Conservation (phyloP, 92 coral and sea anemone genomes). For the Phenganax stokvisi region DNA sequence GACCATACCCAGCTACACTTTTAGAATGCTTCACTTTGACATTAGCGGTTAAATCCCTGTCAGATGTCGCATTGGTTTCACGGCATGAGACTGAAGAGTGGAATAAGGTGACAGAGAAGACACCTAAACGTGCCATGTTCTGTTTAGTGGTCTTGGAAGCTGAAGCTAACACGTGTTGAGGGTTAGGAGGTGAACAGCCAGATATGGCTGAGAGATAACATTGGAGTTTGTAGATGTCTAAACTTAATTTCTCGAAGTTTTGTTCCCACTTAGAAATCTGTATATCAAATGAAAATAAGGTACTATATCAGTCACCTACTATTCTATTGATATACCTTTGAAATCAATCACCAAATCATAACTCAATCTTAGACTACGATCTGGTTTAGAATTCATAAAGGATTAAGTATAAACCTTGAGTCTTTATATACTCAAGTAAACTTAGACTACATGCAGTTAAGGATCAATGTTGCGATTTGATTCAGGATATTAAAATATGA, state of each 20-base stretch:
- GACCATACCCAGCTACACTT: slow-evolving; percentile 75
- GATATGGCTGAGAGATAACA: slow-evolving; percentile 85
- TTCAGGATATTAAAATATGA: neutral
- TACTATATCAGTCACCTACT: too few relatives aligned
- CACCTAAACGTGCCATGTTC: slow-evolving; percentile 70
- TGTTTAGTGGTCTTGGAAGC: slow-evolving; percentile 87
- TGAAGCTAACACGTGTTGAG: slow-evolving; percentile 80
- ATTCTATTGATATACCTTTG: too few relatives aligned
- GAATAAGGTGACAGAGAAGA: slow-evolving; percentile 91
- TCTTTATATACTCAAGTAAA: neutral
- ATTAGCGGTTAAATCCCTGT: neutral
- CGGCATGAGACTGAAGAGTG: slow-evolving; percentile 86
- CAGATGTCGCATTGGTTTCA: slow-evolving; percentile 52
- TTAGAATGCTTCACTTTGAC: slow-evolving; percentile 58
- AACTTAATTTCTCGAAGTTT: slow-evolving; percentile 73
- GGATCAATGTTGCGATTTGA: neutral
- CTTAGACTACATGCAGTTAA: neutral
- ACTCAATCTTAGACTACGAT: too few relatives aligned
- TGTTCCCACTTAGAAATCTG: slow-evolving; percentile 96
- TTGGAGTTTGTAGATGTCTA: slow-evolving; percentile 68
- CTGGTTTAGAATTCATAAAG: too few relatives aligned
- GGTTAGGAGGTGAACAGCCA: slow-evolving; percentile 84
- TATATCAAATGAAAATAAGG: neutral
- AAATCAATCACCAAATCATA: too few relatives aligned
- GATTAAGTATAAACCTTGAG: neutral